A percentile compares a stretch with the other conserved stretches of the same genome.
Conservation (phyloP, 2,888 invertebrate genomes). For the Bruchidius siliquastri region DNA sequence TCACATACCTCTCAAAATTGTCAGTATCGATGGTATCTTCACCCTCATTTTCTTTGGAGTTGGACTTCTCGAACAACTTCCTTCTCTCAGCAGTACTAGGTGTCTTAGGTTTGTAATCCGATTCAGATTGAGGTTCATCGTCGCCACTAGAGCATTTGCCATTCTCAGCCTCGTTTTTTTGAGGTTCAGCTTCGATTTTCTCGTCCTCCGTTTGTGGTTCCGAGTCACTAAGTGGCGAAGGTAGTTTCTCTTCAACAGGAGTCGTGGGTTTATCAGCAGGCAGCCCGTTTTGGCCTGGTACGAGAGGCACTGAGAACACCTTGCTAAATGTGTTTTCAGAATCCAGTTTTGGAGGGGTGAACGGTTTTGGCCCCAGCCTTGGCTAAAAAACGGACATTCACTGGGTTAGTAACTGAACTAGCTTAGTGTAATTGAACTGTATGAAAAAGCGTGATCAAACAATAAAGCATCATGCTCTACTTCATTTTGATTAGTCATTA, state of each 20-base stretch:
- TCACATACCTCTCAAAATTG: constrained; percentile 49
- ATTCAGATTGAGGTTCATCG: constrained; percentile 59
- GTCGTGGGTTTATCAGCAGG: constrained; percentile 10
- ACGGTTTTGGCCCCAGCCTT: constrained; percentile 79
- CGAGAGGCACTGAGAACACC: constrained; percentile 75
- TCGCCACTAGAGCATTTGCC: constrained; percentile 60
- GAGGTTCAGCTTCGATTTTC: constrained; percentile 15
- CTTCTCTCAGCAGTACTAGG: constrained; percentile 77
- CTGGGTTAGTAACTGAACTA: constrained; percentile 11
- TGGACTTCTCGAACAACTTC: constrained; percentile 61
- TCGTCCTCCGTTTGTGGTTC: constrained; percentile 15
- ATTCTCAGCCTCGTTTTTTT: constrained; percentile 44
- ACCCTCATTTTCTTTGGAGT: constrained; percentile 42
- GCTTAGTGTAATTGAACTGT: background rate
- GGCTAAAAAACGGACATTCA: constrained; percentile 54
- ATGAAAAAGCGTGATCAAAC: background rate
- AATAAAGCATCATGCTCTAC: background rate
- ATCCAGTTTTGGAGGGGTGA: constrained; percentile 70
- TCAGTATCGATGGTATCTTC: constrained; percentile 50
- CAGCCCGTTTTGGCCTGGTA: constrained; percentile 50
- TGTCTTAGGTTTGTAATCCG: constrained; percentile 67
- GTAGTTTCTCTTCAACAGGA: constrained; percentile 6
- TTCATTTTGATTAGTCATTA: no score
- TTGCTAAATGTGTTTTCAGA: constrained; percentile 70
- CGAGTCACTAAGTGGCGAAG: background rate